Conservation (phyloP, 2,888 invertebrate genomes). For the Herminia tarsipennalis region DNA sequence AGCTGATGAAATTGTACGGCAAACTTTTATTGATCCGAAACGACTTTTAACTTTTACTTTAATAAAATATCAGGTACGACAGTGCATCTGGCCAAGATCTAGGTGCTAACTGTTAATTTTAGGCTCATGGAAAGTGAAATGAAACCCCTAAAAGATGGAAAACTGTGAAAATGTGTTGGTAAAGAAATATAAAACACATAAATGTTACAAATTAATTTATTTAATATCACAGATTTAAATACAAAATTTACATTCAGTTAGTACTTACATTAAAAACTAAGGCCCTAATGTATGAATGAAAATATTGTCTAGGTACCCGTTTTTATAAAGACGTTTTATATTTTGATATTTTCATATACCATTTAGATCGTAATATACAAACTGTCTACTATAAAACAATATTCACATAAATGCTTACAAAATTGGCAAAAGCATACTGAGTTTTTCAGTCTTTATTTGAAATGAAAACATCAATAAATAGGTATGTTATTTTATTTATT, state of each 20-base stretch:
- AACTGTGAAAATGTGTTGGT: too few species aligned
- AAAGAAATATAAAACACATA: not conserved
- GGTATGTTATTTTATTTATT: not conserved
- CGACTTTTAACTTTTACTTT: too few species aligned
- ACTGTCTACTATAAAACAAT: constrained; percentile 18
- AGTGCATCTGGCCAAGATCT: too few species aligned
- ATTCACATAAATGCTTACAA: constrained; percentile 46
- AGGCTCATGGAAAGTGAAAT: too few species aligned
- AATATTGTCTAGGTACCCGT: constrained; percentile 6
- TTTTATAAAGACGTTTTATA: not conserved
- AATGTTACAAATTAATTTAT: constrained; percentile 50
- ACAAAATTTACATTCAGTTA: constrained; percentile 66
- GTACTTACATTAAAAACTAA: constrained; percentile 33
- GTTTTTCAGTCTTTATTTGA: constrained; percentile 44
- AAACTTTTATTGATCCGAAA: too few species aligned
- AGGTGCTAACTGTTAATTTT: too few species aligned
- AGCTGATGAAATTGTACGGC: too few species aligned
- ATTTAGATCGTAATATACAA: constrained; percentile 17
- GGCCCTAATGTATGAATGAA: constrained; percentile 20
- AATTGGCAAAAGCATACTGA: constrained; percentile 43
- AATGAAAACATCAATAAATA: not conserved
- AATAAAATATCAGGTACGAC: too few species aligned
- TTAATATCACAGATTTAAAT: constrained; percentile 72
- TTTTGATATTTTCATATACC: constrained; percentile 26
- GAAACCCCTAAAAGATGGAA: too few species aligned